A percentile compares a stretch with the other conserved stretches of the same genome.
phyloP scores from a whole-genome alignment of 35 echinoderm and acorn worm species.

The Strongylocentrotus purpuratus region DNA sequence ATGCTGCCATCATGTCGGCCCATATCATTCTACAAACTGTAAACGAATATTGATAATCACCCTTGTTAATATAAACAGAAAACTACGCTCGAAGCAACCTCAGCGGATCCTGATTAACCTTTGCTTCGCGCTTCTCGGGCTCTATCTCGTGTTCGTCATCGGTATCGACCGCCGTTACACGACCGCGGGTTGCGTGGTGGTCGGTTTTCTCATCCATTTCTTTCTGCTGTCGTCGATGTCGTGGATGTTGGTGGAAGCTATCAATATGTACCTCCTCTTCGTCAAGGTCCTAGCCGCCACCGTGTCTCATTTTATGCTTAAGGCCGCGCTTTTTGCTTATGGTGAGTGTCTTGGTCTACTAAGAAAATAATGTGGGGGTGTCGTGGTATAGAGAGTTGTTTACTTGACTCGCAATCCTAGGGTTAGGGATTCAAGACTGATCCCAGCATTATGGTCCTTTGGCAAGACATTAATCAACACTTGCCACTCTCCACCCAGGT shows the following conservation, averaged over 20 bases:
- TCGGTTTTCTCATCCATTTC: conserved; percentile 80
- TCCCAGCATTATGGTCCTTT: too few species aligned
- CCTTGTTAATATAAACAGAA: neutral
- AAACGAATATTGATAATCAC: neutral
- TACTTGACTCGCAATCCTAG: too few species aligned
- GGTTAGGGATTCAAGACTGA: too few species aligned
- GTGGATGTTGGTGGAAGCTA: conserved; percentile 94
- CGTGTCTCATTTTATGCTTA: conserved; percentile 74
- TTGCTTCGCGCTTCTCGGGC: conserved; percentile 68
- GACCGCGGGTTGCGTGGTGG: conserved; percentile 48
- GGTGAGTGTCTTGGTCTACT: conserved; percentile 59
- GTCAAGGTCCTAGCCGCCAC: conserved; percentile 76
- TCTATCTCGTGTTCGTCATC: conserved; percentile 76
- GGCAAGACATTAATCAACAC: too few species aligned
- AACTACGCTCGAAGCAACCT: conserved; percentile 37
- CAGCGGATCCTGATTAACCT: conserved; percentile 67
- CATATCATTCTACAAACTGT: too few species aligned
- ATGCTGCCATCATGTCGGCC: too few species aligned
- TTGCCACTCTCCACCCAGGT: too few species aligned
- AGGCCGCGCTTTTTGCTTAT: conserved; percentile 85
- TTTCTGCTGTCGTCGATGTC: conserved; percentile 76
- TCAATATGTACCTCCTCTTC: conserved; percentile 87
- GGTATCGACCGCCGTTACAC: conserved; percentile 60
- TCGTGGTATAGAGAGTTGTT: too few species aligned
- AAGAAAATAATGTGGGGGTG: too few species aligned